These are phyloP conservation scores for Lasiommata megera DNA, from an alignment of 2,888 invertebrate species.

Conservation along the genomic window DNA sequence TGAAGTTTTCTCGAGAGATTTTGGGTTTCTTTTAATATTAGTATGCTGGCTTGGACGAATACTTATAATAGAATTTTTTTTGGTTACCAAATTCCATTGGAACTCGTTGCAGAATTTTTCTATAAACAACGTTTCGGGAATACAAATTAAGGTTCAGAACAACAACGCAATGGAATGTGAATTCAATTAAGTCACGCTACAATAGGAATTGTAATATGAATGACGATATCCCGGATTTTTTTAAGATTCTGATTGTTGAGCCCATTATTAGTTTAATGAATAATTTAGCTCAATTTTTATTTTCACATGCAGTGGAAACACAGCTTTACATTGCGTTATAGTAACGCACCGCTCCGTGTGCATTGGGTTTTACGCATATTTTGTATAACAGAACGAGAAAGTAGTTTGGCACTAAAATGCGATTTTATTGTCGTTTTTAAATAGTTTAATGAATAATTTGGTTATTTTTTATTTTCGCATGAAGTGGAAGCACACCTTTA, in stretches of 20 bases:
- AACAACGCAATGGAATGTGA: neutral
- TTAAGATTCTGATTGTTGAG: too few relatives aligned
- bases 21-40: constrained; percentile 30
- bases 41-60: constrained; percentile 33
- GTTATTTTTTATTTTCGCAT: too few relatives aligned
- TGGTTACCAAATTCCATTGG: constrained; percentile 25
- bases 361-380: neutral
- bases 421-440: constrained; percentile 11
- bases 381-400: constrained; percentile 19
- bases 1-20: constrained; percentile 29
- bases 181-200: neutral
- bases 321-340: too few relatives aligned
- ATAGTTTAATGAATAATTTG: too few relatives aligned
- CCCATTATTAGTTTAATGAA: too few relatives aligned
- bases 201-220: neutral
- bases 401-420: constrained; percentile 3
- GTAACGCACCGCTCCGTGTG: neutral
- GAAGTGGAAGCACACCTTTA: too few relatives aligned
- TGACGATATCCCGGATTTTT: too few relatives aligned
- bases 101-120: constrained; percentile 25
- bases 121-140: constrained; percentile 23
- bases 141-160: constrained; percentile 18
- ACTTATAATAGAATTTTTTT: constrained; percentile 36
- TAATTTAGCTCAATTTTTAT: too few relatives aligned
- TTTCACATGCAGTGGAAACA: neutral